Evolutionary conservation across 2,113 vertebrate genomes (phyloP).

Genomic region (Peromyscus maniculatus): DNA sequence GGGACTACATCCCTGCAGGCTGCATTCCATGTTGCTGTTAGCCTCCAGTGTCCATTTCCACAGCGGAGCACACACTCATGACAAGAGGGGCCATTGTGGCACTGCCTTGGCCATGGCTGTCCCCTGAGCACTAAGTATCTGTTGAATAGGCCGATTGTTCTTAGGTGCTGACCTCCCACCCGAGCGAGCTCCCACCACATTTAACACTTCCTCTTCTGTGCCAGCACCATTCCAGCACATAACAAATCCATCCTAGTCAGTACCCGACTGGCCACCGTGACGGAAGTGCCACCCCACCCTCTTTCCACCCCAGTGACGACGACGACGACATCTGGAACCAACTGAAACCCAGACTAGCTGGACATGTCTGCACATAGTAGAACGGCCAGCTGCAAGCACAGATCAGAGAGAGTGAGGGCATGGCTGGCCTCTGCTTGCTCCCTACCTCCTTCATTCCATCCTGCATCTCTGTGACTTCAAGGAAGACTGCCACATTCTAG

Average conservation of each 20-base stretch:
- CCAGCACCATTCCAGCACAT: neutral
- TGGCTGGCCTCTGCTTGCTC: neutral
- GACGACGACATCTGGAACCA: neutral
- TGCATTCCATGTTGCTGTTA: too few species aligned
- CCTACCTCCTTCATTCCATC: neutral
- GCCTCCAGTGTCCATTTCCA: too few species aligned
- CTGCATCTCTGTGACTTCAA: neutral
- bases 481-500: neutral
- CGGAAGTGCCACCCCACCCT: neutral
- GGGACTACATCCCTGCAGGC: rapidly evolving
- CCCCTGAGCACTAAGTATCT: neutral
- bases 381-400: neutral
- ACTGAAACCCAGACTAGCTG: neutral
- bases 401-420: neutral
- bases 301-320: neutral
- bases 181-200: neutral
- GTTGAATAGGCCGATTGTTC: neutral
- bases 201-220: neutral
- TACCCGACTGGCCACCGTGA: too few species aligned
- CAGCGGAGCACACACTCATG: neutral
- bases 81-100: neutral
- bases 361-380: neutral
- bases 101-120: neutral
- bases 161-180: neutral
- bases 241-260: rapidly evolving